A percentile compares a stretch with the other conserved stretches of the same genome.
These are phyloP conservation scores for Hestina assimilis DNA, from an alignment of 1,140 invertebrate species.

Conservation along the genomic window DNA sequence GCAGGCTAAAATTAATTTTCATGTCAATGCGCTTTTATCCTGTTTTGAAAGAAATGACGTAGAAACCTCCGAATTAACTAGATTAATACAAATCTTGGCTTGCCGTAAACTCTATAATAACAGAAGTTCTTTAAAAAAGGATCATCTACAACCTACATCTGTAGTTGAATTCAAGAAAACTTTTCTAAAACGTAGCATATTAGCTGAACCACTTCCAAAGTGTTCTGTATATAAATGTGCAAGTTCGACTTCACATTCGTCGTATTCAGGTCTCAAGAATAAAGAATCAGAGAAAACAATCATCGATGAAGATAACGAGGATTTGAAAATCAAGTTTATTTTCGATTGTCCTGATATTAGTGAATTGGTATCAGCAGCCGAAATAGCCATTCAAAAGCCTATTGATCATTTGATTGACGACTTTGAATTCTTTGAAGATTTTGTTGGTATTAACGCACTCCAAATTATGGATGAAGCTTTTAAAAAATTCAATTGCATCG, in stretches of 20 bases:
- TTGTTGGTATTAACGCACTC: slow-evolving; percentile 48
- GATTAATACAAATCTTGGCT: slow-evolving; percentile 59
- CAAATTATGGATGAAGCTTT: slow-evolving; percentile 56
- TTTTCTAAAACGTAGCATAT: slow-evolving; percentile 61
- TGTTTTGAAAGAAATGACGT: slow-evolving; percentile 61
- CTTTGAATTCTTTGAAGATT: slow-evolving; percentile 70
- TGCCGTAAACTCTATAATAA: slow-evolving; percentile 65
- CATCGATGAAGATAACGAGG: slow-evolving; percentile 27
- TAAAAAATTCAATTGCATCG: slow-evolving; percentile 66
- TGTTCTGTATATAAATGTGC: slow-evolving; percentile 29
- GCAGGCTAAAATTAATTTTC: slow-evolving; percentile 60
- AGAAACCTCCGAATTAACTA: slow-evolving; percentile 54
- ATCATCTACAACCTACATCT: slow-evolving; percentile 38
- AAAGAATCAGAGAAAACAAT: slow-evolving; percentile 30
- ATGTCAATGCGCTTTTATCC: slow-evolving; percentile 56
- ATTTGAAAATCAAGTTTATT: slow-evolving; percentile 49
- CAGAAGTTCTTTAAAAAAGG: slow-evolving; percentile 59
- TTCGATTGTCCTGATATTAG: slow-evolving; percentile 67
- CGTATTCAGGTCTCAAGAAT: slow-evolving; percentile 37
- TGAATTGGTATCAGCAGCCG: slow-evolving; percentile 61
- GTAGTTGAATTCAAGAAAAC: slow-evolving; percentile 61
- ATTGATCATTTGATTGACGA: slow-evolving; percentile 59
- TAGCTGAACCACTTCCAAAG: slow-evolving; percentile 53
- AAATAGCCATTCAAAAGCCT: slow-evolving; percentile 51
- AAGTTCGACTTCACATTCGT: slow-evolving; percentile 35